These are phyloP conservation scores for Gymnobelideus leadbeateri DNA, from an alignment of 2,113 vertebrate genomes.

Conservation along the genomic window DNA sequence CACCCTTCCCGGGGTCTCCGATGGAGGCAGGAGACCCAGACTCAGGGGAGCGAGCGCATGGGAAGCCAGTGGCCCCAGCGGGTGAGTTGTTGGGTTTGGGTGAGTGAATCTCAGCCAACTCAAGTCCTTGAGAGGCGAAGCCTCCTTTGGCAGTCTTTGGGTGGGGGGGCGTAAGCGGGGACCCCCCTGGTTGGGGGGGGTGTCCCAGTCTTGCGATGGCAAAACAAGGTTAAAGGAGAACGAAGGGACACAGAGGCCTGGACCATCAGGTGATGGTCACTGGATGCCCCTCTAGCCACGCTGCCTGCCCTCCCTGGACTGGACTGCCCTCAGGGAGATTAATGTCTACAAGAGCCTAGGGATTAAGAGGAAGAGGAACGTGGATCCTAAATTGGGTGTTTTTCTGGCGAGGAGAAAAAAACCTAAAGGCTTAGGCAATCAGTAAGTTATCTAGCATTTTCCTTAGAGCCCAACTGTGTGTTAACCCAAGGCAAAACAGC, in stretches of 20 bases:
- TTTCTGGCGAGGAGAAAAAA: slow-evolving; percentile 22
- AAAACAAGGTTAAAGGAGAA: background rate
- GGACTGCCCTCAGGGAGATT: slow-evolving; percentile 16
- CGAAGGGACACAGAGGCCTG: slow-evolving; percentile 43
- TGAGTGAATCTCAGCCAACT: slow-evolving; percentile 54
- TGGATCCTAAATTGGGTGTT: background rate
- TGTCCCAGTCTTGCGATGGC: no score
- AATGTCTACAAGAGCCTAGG: background rate
- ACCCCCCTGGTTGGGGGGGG: background rate
- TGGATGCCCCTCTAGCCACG: slow-evolving; percentile 22
- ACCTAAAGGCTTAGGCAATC: background rate
- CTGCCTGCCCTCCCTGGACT: background rate
- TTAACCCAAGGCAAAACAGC: background rate
- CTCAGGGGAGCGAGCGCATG: background rate
- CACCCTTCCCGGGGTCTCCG: background rate
- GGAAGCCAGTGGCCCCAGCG: slow-evolving; percentile 54
- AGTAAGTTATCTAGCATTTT: background rate
- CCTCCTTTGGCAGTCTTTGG: no score
- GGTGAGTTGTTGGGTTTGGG: slow-evolving; percentile 66
- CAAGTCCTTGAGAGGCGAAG: background rate
- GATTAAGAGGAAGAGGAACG: background rate
- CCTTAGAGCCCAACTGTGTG: no score
- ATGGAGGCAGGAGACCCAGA: background rate
- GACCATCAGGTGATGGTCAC: background rate
- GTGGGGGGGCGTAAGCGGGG: background rate